Conservation (phyloP, 1,140 invertebrate genomes). For the Teleogryllus occipitalis region DNA sequence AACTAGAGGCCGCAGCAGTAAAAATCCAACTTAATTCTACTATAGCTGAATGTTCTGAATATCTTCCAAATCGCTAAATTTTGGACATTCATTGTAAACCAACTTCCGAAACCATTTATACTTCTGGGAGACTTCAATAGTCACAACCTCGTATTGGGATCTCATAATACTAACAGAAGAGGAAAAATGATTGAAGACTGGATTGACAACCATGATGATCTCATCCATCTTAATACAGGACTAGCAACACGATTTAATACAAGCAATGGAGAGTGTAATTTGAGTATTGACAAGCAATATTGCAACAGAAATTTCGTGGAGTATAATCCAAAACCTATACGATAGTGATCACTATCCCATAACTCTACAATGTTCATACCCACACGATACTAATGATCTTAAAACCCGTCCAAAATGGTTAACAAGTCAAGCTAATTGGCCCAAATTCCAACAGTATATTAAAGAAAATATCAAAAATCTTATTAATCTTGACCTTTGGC, state of each 20-base stretch:
- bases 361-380: not conserved
- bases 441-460: not conserved
- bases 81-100: slow-evolving; percentile 21
- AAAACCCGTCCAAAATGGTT: not conserved
- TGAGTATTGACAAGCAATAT: not conserved
- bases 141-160: slow-evolving; percentile 31
- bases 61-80: not conserved
- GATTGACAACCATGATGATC: not conserved
- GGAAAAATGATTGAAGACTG: slow-evolving; percentile 10
- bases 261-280: not conserved
- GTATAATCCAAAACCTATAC: not conserved
- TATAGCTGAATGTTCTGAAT: not conserved
- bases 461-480: not conserved
- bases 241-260: not conserved
- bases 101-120: slow-evolving; percentile 31
- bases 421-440: not conserved
- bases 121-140: slow-evolving; percentile 32
- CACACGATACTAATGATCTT: not conserved
- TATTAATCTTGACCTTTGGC: not conserved
- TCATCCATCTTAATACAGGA: slow-evolving; percentile 20
- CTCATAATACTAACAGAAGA: slow-evolving; percentile 27
- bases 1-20: not conserved
- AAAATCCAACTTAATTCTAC: not conserved
- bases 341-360: not conserved
- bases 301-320: not conserved